Percentiles rank a stretch among this genome's conserved stretches.
These are phyloP conservation scores for Orchesellides sinensis DNA, from an alignment of 2,888 invertebrate genomes.

Conservation along the genomic window DNA sequence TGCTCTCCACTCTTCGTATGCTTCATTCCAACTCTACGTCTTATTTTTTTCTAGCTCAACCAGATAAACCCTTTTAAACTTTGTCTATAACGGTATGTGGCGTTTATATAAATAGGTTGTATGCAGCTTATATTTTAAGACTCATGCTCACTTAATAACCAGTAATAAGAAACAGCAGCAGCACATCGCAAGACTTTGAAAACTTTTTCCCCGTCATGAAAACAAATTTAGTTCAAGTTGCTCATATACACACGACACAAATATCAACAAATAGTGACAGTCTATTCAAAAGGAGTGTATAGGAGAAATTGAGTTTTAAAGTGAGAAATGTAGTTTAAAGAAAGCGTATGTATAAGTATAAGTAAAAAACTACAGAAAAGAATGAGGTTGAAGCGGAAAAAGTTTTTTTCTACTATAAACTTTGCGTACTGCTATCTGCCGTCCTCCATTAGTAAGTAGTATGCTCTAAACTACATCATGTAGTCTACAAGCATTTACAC, in stretches of 20 bases:
- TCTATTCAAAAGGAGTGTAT: neutral
- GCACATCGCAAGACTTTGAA: conserved; percentile 1
- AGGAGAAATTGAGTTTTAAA: neutral
- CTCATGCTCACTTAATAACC: neutral
- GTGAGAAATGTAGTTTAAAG: neutral
- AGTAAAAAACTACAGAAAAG: conserved; percentile 12
- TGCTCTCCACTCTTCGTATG: neutral
- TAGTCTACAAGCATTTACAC: conserved; percentile 1
- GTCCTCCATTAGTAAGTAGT: conserved; percentile 6
- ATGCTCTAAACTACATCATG: neutral
- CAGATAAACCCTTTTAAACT: no score
- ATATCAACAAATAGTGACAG: conserved; percentile 22
- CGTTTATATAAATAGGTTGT: neutral
- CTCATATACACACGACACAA: neutral
- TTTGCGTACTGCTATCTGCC: neutral
- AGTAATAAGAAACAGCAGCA: neutral
- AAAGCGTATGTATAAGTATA: neutral
- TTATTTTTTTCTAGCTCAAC: no score
- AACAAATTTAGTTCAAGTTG: conserved; percentile 47
- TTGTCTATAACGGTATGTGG: no score
- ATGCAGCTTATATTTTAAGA: conserved; percentile 22
- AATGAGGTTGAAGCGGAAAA: conserved; percentile 5
- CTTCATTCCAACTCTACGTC: no score
- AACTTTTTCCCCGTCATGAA: conserved; percentile 32
- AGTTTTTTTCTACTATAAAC: neutral